These are phyloP conservation scores for Aphis craccivora DNA, from an alignment of 1,140 invertebrate genomes.

Conservation along the genomic window DNA sequence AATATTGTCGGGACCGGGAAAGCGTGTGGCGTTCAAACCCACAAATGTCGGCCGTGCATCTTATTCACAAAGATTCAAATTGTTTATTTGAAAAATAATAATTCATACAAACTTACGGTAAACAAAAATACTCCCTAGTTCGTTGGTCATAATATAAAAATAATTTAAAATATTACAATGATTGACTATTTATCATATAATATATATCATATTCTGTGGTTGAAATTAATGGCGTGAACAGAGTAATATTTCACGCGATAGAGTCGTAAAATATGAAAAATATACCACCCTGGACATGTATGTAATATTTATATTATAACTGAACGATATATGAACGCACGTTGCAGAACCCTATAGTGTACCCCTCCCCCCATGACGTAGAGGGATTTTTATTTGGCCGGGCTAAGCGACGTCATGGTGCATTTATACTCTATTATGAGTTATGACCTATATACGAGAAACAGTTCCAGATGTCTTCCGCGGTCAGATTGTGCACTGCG, in stretches of 20 bases:
- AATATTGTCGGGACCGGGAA: neutral
- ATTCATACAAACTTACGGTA: no score
- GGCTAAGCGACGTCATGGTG: neutral
- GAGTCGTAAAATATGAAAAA: neutral
- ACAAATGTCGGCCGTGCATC: neutral
- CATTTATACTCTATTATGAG: neutral
- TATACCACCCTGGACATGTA: neutral
- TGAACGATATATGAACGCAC: neutral
- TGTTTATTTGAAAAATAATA: neutral
- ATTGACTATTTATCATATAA: no score
- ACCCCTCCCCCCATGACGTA: no score
- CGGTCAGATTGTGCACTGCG: neutral
- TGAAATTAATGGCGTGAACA: no score
- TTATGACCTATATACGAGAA: conserved; percentile 12
- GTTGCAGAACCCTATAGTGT: no score
- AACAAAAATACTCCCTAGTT: no score
- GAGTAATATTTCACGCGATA: neutral
- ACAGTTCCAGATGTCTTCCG: neutral
- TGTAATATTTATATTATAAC: neutral
- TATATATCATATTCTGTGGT: no score
- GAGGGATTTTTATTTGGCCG: neutral
- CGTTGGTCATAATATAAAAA: no score
- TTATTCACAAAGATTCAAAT: neutral
- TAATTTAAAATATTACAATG: no score
- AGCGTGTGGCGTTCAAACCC: neutral